phyloP scores from a whole-genome alignment of 2,888 invertebrate species.

The Drosophila bunnanda region DNA sequence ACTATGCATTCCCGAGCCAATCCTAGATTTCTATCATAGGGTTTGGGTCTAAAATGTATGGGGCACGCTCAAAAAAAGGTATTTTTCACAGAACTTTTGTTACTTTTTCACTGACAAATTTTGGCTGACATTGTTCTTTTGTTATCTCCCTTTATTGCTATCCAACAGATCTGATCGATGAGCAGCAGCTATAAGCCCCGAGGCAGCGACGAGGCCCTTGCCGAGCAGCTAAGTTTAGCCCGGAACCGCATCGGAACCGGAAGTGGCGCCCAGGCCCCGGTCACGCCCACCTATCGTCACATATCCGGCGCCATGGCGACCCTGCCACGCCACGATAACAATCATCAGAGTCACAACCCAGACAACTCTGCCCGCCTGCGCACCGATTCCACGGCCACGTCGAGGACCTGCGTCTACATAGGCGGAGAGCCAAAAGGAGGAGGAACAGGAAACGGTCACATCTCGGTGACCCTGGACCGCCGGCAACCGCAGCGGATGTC shows the following conservation, averaged over 20 bases:
- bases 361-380: conserved; percentile 56
- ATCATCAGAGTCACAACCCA: conserved; percentile 49
- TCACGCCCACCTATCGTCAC: conserved; percentile 64
- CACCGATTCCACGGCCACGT: conserved; percentile 65
- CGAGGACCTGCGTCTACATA: conserved; percentile 68
- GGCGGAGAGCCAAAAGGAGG: conserved; percentile 47
- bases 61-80: conserved; percentile 14
- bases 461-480: conserved; percentile 78
- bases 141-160: conserved; percentile 2
- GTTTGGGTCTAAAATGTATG: neutral
- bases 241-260: conserved; percentile 38
- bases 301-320: conserved; percentile 73
- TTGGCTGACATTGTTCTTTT: conserved; percentile 10
- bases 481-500: conserved; percentile 80
- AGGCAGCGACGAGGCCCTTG: conserved; percentile 75
- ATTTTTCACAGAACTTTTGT: neutral
- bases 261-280: conserved; percentile 45
- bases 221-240: conserved; percentile 76
- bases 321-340: conserved; percentile 61
- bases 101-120: conserved; percentile 3
- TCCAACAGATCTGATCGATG: conserved; percentile 69
- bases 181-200: conserved; percentile 71
- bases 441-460: conserved; percentile 15
- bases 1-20: neutral
- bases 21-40: neutral